Evolutionary conservation across 1,140 invertebrate species (phyloP), one percentile per base, ranked within the genome.

Genomic region (Ptiloglossa arizonensis): DNA sequence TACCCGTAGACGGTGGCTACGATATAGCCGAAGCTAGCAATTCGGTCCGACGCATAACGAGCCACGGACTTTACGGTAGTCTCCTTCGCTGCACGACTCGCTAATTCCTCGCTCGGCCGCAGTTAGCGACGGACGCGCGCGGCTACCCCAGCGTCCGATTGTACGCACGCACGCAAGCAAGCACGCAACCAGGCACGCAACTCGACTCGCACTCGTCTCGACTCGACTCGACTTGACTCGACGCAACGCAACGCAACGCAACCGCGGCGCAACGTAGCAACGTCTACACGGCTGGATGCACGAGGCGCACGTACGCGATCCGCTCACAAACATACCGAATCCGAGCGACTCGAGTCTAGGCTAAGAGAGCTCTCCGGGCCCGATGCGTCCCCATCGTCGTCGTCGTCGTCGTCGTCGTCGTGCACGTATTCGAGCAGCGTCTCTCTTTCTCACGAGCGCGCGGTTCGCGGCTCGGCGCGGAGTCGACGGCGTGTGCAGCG

Each of bases 71-170:
- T 69, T 59, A 81, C 46, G 60, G 66, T 64, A 64, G 79, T 64
- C 81, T 76, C 73, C 57, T 70, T 80, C 82, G 79, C 70, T 50
- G 44, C 69, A 63, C 67, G 77, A 70, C 72, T 73, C 81, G 82
- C 82, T 84, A 85, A 85, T 85, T 84, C 73, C 68, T 77, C 63
- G 79, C 59, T 77, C 69, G 71, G 66, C 74, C 67, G 81, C 81
- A 67, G 77, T 72, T 79, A 83, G 77, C 68, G 78, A 81, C 62
- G 69, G 27, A 60, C 63, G 38, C 71, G 66, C 29, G 54, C 75
- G 35, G 50, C 35, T 78, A 64, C 48, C 71, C 46, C 41, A 59
- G 24, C 81, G 44, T 13, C 29, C 71, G 54, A 57, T 35, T 32
- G 54, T 8, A 24, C 60, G 13, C 44, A 59, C 44, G 57, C 2